A percentile compares a stretch with the other conserved stretches of the same genome.
Evolutionary conservation across 2,797 vertebrate genomes (phyloP).

Genomic region (Spinus olivaceus): DNA sequence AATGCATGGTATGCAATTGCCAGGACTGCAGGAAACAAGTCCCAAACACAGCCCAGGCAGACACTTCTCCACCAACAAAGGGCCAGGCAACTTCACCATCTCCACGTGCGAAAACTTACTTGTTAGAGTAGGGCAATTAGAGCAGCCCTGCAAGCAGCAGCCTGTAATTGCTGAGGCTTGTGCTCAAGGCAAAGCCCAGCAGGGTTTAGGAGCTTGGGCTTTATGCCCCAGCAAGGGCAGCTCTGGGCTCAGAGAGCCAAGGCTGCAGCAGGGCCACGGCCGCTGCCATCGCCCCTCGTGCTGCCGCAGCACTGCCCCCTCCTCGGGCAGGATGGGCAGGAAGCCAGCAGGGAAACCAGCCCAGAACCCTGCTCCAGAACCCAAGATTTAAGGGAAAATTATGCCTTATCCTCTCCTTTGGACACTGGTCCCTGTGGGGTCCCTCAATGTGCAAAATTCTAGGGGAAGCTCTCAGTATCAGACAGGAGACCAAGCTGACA

Average conservation of each 20-base stretch:
- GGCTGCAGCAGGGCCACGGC: neutral
- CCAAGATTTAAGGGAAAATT: neutral
- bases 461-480: accelerated
- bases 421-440: neutral
- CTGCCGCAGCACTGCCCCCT: accelerated
- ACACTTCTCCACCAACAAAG: neutral
- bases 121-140: neutral
- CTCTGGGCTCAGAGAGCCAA: neutral
- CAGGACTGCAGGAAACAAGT: neutral
- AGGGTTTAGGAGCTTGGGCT: neutral
- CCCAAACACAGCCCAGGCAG: neutral
- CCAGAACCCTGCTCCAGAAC: neutral
- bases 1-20: neutral
- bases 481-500: neutral
- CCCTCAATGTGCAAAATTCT: neutral
- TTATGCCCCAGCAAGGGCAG: neutral
- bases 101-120: neutral
- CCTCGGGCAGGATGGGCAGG: accelerated
- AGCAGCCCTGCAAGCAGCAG: neutral
- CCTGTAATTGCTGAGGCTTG: neutral
- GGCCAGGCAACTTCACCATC: neutral
- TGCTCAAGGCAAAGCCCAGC: neutral
- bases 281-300: accelerated
- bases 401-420: neutral
- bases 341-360: neutral